Base-by-base conservation (phyloP, 2,888 invertebrate genomes). In the Rhamnusium bicolor region DNA sequence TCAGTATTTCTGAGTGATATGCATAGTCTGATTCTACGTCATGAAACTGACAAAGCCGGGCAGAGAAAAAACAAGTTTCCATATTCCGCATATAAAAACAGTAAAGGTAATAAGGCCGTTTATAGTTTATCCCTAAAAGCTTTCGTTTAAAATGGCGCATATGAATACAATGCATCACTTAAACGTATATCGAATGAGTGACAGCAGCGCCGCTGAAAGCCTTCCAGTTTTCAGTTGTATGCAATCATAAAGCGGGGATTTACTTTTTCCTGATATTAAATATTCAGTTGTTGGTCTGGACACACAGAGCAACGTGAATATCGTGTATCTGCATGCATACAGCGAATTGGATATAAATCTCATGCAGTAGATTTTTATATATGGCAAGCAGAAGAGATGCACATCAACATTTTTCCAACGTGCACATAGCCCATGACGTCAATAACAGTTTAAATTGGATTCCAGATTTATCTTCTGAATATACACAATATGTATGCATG, bases 391-490 rank as follows among this genome's bases (percentile, higher is more conserved):
- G 80, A 82, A 82, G 81, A 82, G 82, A 84, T 83, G 83, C 81
- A 84, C 83, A 83, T 84, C 84, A 81, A 84, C 83, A 81, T 83
- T 84, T 83, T 84, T 82, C 82, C 83, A 77, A 77, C 78, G 79
- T 80, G 81, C 81, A 81, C 81, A 83, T 21, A 49, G 62, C 82
- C 83, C 81, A 79, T 84, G 84, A 84, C 84, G 85, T 84, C 84
- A 84, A 84, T 84, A 84, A 84, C 84, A 80, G 84, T 85, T 84
- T 84, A 84, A 84, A 85, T 85, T 85, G 85, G 84, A 84, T 85
- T 85, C 79, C 80, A 80, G 83, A 84, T 84, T 85, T 84, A 84
- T 84, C 83, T 82, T 77, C 77, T 75, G 78, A 74, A 75, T 77
- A 73, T 79, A 78, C 78, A 72, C 81, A 81, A 81, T 80, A 80